Evolutionary conservation across 2,797 vertebrate genomes (phyloP), one percentile per base, ranked within the genome.

Genomic region (Gallirallus australis): DNA sequence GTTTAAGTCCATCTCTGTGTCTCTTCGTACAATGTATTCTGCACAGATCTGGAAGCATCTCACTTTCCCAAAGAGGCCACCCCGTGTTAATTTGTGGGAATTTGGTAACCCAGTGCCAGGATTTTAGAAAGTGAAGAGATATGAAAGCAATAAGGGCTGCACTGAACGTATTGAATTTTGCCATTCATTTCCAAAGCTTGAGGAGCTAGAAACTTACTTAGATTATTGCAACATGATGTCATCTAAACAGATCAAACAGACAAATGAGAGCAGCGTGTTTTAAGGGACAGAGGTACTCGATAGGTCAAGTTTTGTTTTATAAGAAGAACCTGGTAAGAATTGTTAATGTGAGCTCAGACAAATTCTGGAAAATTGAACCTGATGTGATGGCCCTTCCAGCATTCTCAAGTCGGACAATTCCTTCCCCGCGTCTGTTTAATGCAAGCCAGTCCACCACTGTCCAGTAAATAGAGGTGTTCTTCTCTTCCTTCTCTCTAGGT

Each of bases 401-500:
- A 50, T 78, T 88, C 56, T 31, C 6, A 7, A 35, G 27, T 83
- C 61, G 81, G 50, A 33, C 47, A 85, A 9, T 91, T 87, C 65
- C 45, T 85, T 70, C 37, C 20, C 33, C 0, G 0, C 16, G 24
- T 64, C 30, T 70, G n/a, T 82, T 89, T 61, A 42, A 78, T 1
- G 2, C 30, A 40, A 47, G 8, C 60, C 76, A 33, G 59, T 30
- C 20, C 3, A 42, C 81, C 2, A 0, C 20, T n/a, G 13, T 21
- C 40, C 40, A 70, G 52, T 93, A 59, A 82, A 37, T 45, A 42
- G 24, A 27, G 2, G 1, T 35, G 37, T 33, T 73, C 76, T 95
- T 66, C 61, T 95, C 30, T 82, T 89, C 45, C 27, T 87, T 84
- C 39, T 59, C 16, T 14, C 78, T 42, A 99, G 99, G 99, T 99